Evolutionary conservation across 2,113 vertebrate species (phyloP).

Genomic region (Drymodes brunneopygia): DNA sequence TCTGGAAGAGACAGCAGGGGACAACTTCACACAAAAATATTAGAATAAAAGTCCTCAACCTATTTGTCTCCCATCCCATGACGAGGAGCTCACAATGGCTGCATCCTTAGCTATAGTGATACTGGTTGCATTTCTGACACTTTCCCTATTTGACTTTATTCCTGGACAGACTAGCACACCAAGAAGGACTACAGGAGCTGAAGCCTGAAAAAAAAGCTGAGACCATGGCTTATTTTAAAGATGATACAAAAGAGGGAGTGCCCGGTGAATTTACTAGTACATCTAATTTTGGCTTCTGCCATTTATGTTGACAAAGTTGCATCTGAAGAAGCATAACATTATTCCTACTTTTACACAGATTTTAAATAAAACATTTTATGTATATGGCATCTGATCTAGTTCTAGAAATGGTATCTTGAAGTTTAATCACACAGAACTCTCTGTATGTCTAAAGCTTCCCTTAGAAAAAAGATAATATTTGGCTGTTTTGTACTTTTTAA

Average conservation of each 20-base stretch:
- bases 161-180: not conserved
- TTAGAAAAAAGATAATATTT: not conserved
- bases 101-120: not conserved
- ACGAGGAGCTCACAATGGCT: not conserved
- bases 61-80: not conserved
- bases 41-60: not conserved
- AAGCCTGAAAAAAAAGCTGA: not conserved
- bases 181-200: not conserved
- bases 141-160: not conserved
- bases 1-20: not conserved
- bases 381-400: not conserved
- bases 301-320: not conserved
- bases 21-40: not conserved
- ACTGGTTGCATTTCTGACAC: not conserved
- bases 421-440: not conserved
- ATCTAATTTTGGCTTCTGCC: not conserved
- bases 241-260: not conserved
- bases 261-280: not conserved
- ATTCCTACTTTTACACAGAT: not conserved
- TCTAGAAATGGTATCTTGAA: conserved; percentile 6
- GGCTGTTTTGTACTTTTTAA: not conserved
- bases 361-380: not conserved
- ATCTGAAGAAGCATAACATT: not conserved
- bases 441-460: not conserved
- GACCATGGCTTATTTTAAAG: not conserved